Evolutionary conservation across 2,113 vertebrate species (phyloP), one percentile per base, ranked within the genome.

Genomic region (Dipodomys stephensi): DNA sequence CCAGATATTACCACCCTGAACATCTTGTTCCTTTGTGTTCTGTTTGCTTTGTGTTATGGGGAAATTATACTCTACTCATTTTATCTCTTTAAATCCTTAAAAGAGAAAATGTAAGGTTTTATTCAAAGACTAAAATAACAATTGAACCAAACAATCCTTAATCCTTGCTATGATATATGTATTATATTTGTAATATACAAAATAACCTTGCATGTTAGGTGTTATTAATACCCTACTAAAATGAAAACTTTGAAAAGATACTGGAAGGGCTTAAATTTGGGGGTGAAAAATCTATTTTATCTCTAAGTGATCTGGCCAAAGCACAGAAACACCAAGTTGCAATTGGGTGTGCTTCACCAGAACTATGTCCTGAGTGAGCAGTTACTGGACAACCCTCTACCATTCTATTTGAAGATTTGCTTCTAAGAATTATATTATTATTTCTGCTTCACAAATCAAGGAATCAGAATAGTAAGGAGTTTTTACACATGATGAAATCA

Each of bases 1-100:
- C 32, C 12, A 23, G 1, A 32, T 7, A 18, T 30, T n/a, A 2
- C 15, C 6, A 20, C 1, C 0, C 4, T 4, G 27, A 16, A 32
- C 0, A 39, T 0, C 1, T 3, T 2, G 6, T 53, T 39, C 2
- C 25, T 27, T 69, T 83, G 5, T 64, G 8, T 32, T 20, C n/a
- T 62, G 28, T 71, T 80, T 57, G 2, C 7, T 80, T 57, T 8
- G 12, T 20, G 74, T 22, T 28, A 28, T 10, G 49, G 49, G 3
- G 2, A 28, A 15, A 35, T 49, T 39, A 81, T 88, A 13, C 46
- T 18, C 83, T 18, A 4, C 1, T 32, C 35, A 67, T n/a, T 9
- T 5, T 39, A 46, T 3, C 46, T 76, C 11, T 57, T 78, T 57
- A 87, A 83, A 19, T n/a, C 11, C 22, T 69, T 23, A 74, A 0